Evolutionary conservation across 2,888 invertebrate genomes (phyloP).

Genomic region (Ditula angustiorana): DNA sequence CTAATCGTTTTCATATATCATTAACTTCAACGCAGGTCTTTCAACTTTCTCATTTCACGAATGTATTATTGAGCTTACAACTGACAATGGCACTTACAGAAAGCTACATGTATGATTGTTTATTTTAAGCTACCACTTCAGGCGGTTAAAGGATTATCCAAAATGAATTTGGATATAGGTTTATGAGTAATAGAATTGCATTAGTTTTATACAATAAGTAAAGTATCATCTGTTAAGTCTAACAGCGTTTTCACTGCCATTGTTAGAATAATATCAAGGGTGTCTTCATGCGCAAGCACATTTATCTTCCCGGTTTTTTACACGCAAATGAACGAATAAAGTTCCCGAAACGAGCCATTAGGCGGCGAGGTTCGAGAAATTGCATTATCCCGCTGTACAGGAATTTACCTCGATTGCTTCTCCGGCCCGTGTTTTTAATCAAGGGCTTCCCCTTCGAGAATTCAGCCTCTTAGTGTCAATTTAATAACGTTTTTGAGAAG

Average conservation of each 20-base stretch:
- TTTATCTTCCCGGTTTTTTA: slow-evolving; percentile 39
- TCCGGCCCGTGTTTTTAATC: slow-evolving; percentile 64
- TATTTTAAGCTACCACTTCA: too few relatives aligned
- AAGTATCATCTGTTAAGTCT: not conserved
- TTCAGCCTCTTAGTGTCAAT: slow-evolving; percentile 63
- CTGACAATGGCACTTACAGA: not conserved
- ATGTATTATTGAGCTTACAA: not conserved
- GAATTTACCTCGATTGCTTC: slow-evolving; percentile 61
- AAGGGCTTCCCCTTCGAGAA: slow-evolving; percentile 55
- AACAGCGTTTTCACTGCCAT: slow-evolving; percentile 1
- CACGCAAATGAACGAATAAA: slow-evolving; percentile 66
- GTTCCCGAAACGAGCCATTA: slow-evolving; percentile 68
- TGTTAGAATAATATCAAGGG: slow-evolving; percentile 7
- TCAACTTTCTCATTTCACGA: not conserved
- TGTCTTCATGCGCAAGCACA: slow-evolving; percentile 11
- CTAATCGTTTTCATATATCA: not conserved
- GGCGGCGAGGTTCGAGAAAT: slow-evolving; percentile 61
- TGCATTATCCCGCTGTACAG: slow-evolving; percentile 64
- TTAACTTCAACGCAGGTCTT: not conserved
- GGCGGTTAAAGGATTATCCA: too few relatives aligned
- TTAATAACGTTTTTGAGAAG: slow-evolving; percentile 57
- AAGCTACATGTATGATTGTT: not conserved
- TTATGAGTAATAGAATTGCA: not conserved
- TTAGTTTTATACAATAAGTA: not conserved
- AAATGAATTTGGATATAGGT: not conserved